Evolutionary conservation across 2,888 invertebrate species (phyloP), one percentile per base, ranked within the genome.

Genomic region (Itoplectis maculator): DNA sequence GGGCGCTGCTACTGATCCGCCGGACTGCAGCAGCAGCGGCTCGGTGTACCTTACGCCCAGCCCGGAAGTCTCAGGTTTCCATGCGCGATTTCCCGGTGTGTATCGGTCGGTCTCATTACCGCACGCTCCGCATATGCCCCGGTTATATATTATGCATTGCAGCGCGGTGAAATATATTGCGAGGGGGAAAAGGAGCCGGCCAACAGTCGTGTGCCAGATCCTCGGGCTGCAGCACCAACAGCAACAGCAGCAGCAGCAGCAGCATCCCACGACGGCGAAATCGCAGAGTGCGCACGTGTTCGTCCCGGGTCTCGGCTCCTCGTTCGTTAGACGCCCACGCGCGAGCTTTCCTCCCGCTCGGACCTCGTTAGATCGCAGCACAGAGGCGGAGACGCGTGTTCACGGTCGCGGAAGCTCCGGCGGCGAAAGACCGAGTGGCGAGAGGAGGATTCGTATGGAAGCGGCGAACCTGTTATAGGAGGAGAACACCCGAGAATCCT

Each of bases 261-360:
- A 29, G 35, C 35, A 61, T 15, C 20, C 18, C n/a, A 59, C 20
- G 51, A 42, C 45, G 18, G 40, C 37, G 40, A 15, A 37, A 9
- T 11, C 68, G 51, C 66, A n/a, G n/a, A n/a, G n/a, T n/a, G 70
- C 29, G 82, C 61, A 72, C 65, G 54, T 75, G 65, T 56, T 29
- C 29, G 47, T 66, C 66, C 42, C 56, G n/a, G n/a, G 75, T 85
- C 86, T 84, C 82, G 81, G 84, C 79, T 83, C 82, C 29, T 5
- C 86, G 82, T 84, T 86, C 85, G 81, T 84, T 84, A 82, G 83
- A 79, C 84, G 85, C 83, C 66, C 29, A 76, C 66, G 42, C 74
- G 40, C 15, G 18, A 49, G 76, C 85, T 79, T 83, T 84, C 82
- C 76, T 83, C 82, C 84, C 83, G 83, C 79, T 66, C 66, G 72